phyloP scores from a whole-genome alignment of 2,888 invertebrate species.

The Ochropleura plecta region DNA sequence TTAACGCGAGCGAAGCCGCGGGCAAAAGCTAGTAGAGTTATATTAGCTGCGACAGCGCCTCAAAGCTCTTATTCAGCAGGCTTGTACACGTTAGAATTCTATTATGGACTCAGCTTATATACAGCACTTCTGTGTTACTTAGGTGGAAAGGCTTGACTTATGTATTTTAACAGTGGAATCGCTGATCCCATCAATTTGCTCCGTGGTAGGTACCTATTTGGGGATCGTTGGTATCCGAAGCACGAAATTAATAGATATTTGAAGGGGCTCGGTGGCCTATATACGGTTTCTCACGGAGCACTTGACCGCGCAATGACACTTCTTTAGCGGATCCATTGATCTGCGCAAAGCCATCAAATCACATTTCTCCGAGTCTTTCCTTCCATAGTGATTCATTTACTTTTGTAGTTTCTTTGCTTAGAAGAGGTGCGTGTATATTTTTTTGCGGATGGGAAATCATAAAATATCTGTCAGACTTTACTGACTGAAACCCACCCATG shows the following conservation, averaged over 20 bases:
- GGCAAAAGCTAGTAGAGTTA: too few species aligned
- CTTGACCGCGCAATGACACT: constrained; percentile 25
- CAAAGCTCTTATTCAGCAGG: too few species aligned
- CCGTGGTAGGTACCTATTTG: neutral
- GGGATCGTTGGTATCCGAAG: neutral
- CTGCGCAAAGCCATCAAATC: neutral
- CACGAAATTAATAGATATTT: neutral
- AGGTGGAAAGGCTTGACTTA: too few species aligned
- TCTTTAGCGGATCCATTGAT: constrained; percentile 15
- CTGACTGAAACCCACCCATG: too few species aligned
- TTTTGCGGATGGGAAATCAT: too few species aligned
- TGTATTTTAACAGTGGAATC: neutral
- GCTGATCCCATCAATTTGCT: neutral
- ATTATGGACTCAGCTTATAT: too few species aligned
- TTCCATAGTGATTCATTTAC: neutral
- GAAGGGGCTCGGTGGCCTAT: constrained; percentile 4
- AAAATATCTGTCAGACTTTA: too few species aligned
- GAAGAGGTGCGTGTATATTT: too few species aligned
- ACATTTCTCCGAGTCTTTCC: neutral
- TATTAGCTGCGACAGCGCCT: too few species aligned
- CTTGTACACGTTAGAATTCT: too few species aligned
- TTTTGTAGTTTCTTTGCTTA: neutral
- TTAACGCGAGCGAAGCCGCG: too few species aligned
- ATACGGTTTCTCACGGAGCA: neutral
- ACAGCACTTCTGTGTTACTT: too few species aligned